A percentile compares a stretch with the other conserved stretches of the same genome.
Conservation (phyloP, 2,888 invertebrate species). For the Rhorus exstirpatorius region DNA sequence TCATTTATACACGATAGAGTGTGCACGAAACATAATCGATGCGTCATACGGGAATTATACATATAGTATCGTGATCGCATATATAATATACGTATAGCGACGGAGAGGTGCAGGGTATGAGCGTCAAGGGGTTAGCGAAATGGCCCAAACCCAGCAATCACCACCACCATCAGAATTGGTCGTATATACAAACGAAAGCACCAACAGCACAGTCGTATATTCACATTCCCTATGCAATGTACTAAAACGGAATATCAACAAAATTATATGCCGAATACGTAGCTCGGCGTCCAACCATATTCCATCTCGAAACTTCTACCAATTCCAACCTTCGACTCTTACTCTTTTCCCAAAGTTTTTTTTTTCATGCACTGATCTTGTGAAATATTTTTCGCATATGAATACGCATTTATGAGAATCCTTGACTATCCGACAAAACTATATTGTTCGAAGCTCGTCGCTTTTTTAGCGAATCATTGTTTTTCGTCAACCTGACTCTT, state of each 20-base stretch:
- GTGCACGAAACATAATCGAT: conserved; percentile 45
- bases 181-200: neutral
- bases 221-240: neutral
- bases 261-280: conserved; percentile 55
- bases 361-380: conserved; percentile 36
- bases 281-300: neutral
- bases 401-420: conserved; percentile 36
- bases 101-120: neutral
- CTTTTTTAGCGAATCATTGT: conserved; percentile 61
- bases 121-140: neutral
- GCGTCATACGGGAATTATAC: conserved; percentile 16
- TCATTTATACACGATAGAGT: conserved; percentile 31
- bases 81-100: neutral
- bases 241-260: conserved; percentile 41
- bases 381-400: conserved; percentile 48
- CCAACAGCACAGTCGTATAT: neutral
- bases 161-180: neutral
- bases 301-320: conserved; percentile 36
- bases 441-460: conserved; percentile 50
- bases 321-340: neutral
- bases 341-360: neutral
- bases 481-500: conserved; percentile 39
- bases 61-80: conserved; percentile 8
- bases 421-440: conserved; percentile 22
- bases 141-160: neutral